Evolutionary conservation across 2,888 invertebrate genomes (phyloP).

Genomic region (Lepidochitona cinerea): DNA sequence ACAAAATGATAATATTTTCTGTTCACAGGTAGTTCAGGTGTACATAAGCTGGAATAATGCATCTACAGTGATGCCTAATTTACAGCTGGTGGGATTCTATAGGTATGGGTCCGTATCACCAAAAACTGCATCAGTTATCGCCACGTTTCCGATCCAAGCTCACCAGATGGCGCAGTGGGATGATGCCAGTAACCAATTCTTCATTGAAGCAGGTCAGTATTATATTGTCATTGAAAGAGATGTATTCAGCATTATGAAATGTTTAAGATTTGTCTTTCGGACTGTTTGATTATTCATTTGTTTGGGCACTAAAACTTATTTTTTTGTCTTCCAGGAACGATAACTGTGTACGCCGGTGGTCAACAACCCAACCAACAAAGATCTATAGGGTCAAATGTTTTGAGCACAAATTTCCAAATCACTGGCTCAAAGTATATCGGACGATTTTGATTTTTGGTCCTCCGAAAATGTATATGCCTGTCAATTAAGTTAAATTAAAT

Average conservation of each 20-base stretch:
- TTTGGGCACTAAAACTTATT: too few species aligned
- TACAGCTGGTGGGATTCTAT: slow-evolving; percentile 34
- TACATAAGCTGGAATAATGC: slow-evolving; percentile 37
- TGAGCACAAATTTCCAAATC: slow-evolving; percentile 25
- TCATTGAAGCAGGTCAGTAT: background rate
- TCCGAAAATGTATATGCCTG: too few species aligned
- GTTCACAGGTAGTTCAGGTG: slow-evolving; percentile 42
- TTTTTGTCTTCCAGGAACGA: too few species aligned
- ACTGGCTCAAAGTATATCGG: background rate
- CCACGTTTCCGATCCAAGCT: slow-evolving; percentile 20
- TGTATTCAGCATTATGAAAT: too few species aligned
- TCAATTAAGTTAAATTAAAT: too few species aligned
- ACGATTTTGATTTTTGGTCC: too few species aligned
- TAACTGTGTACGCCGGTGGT: slow-evolving; percentile 47
- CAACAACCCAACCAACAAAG: slow-evolving; percentile 50
- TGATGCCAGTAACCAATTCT: background rate
- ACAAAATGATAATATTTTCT: too few species aligned
- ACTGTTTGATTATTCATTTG: too few species aligned
- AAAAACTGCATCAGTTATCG: background rate
- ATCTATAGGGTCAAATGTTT: slow-evolving; percentile 41
- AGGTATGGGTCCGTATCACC: background rate
- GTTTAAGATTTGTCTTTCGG: too few species aligned
- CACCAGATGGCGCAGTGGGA: slow-evolving; percentile 36
- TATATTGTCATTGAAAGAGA: too few species aligned
- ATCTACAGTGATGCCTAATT: slow-evolving; percentile 21